A percentile compares a stretch with the other conserved stretches of the same genome.
phyloP scores from a whole-genome alignment of 2,113 vertebrate species.

The Meriones unguiculatus region DNA sequence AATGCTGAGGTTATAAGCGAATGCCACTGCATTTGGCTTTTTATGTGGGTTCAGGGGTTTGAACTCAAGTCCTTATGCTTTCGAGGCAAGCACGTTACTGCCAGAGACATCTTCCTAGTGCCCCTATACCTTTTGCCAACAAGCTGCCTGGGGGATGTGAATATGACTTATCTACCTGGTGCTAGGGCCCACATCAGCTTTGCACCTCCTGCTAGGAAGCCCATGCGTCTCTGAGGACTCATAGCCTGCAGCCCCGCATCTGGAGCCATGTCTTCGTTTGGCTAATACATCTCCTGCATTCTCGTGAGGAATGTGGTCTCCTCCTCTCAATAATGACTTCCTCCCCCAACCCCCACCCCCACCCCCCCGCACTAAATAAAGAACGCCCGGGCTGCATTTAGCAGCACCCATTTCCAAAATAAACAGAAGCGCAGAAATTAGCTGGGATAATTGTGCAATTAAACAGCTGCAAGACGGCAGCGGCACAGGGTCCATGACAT shows the following conservation, averaged over 20 bases:
- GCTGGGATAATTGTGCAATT: neutral
- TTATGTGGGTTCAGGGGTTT: no score
- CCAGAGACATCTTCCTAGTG: neutral
- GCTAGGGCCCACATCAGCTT: neutral
- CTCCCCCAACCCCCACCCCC: conserved; percentile 48
- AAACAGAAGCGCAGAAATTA: neutral
- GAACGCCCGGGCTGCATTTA: neutral
- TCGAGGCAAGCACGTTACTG: neutral
- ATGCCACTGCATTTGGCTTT: neutral
- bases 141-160: neutral
- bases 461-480: neutral
- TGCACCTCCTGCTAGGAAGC: no score
- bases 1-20: neutral
- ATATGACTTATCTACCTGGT: neutral
- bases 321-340: neutral
- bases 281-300: neutral
- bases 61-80: neutral
- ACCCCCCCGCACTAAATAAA: conserved; percentile 48
- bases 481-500: neutral
- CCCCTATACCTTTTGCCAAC: neutral
- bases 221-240: accelerated
- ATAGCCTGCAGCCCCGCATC: accelerated
- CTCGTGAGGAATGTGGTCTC: neutral
- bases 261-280: accelerated
- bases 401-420: conserved; percentile 41